Base-by-base conservation (phyloP, 2,888 invertebrate genomes). In the Netelia inedita region DNA sequence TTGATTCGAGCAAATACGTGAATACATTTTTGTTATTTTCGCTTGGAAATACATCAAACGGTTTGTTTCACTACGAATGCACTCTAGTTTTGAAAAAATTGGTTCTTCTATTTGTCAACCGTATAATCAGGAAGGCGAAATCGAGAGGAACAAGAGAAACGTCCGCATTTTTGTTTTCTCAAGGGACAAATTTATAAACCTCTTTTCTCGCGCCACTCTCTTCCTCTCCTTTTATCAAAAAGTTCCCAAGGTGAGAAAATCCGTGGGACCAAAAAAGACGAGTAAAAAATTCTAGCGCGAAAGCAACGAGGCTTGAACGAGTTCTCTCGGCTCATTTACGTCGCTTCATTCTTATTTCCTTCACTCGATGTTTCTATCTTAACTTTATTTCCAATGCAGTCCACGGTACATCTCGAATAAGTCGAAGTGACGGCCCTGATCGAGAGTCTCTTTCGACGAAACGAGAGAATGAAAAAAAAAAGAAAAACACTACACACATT, bases 111-210 rank as follows among this genome's bases (percentile, higher is more conserved):
- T 14, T 14, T 46, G 1, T 0, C 14, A 46, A 46, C 11, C 10
- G 11, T 10, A 9, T 16, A 41, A n/a, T 14, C 5, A 19, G n/a
- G 43, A 68, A 28, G 53, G 50, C 21, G 63, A 16, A 73, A 73
- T 57, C 55, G 57, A 63, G 21, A 65, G 59, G 57, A 79, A 61
- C 41, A 16, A 53, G 41, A 43, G 65, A 61, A 57, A 53, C 76
- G 28, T 5, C 28, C 3, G 28, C 59, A 65, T 11, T 14, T 46
- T 83, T 82, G 73, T 84, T 84, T 82, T 81, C 66, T 65, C 82
- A 73, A 80, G 69, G 82, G 81, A 86, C 79, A 85, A 83, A 84
- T 85, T 84, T 83, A 79, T 75, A 79, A 63, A 65, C 19, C 57
- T 55, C 68, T 61, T n/a, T 61, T 74, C 21, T 63, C n/a, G 23